Evolutionary conservation across 2,888 invertebrate genomes (phyloP), one percentile per base, ranked within the genome.

Genomic region (Nudaria mundana): DNA sequence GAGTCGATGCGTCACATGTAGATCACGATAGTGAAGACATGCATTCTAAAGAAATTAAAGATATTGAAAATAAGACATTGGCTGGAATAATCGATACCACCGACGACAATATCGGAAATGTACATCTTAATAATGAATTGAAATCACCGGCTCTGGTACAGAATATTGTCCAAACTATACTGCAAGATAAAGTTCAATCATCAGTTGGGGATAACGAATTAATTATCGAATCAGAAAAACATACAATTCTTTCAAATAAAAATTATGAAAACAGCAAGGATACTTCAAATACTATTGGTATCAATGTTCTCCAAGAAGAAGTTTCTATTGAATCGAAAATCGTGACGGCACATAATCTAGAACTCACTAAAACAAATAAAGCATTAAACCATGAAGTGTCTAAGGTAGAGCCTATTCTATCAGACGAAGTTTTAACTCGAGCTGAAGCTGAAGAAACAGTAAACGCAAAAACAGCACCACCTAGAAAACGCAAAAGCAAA

Each of bases 101-200:
- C 10, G 38, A 45, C n/a, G 30, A 34, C n/a, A 40, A 59, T 26
- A 34, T 48, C 10, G 44, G 46, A 5, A 16, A 44, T 31, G 29
- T 31, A 12, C 39, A 47, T 26, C 20, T 16, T 2, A 43, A 45
- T 28, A 35, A 46, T 18, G 46, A 49, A 24, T 49, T 56, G 3
- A 60, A 61, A 31, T 56, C 66, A 1, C 53, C 70, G 8, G 63
- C 69, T 4, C 42, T 82, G 5, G 60, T 90, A 16, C 81, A 84
- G 30, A 84, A 80, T 20, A 90, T 89, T 6, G 81, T 90, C 57
- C 80, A 88, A 60, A 88, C 88, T 16, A 90, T 90, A 25, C 71
- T 90, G 4, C 77, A 87, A 50, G 90, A 91, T 44, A 87, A 83
- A 66, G 50, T 52, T 1, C 56, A 59, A 25, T 26, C 42, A 14